A percentile compares a stretch with the other conserved stretches of the same genome.
These are phyloP conservation scores for Cariama cristata DNA, from an alignment of 2,113 vertebrate species.

Conservation along the genomic window DNA sequence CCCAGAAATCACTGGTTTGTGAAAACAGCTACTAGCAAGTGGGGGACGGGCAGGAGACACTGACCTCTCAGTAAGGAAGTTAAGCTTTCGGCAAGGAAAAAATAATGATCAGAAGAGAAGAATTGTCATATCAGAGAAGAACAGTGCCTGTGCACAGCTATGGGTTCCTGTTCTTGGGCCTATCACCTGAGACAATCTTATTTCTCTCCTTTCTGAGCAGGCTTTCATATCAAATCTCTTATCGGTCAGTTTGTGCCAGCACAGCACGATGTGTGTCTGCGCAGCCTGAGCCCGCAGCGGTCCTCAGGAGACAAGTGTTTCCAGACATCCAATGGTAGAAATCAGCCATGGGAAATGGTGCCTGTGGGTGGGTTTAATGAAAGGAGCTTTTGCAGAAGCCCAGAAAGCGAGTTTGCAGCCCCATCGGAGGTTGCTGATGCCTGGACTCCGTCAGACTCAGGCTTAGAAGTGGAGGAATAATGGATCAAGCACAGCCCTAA, in stretches of 20 bases:
- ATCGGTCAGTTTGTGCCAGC: background rate
- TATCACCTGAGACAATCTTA: background rate
- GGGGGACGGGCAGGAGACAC: background rate
- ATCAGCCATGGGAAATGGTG: background rate
- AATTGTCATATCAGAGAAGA: background rate
- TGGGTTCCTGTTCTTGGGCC: background rate
- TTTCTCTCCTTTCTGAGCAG: background rate
- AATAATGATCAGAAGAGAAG: background rate
- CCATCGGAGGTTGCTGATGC: background rate
- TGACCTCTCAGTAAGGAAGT: background rate
- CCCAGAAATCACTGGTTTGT: background rate
- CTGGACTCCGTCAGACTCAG: background rate
- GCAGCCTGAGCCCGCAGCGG: background rate
- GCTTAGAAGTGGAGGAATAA: background rate
- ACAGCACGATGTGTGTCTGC: background rate
- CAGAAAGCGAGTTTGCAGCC: background rate
- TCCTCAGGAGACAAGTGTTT: background rate
- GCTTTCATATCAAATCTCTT: background rate
- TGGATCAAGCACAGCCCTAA: background rate
- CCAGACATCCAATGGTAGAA: background rate
- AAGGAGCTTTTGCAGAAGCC: background rate
- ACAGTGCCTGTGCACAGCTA: background rate
- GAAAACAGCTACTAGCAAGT: background rate
- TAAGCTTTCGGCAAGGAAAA: background rate
- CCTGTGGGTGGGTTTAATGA: background rate